Base-by-base conservation (phyloP, 2,113 vertebrate genomes). In the Mionectes macconnelli region DNA sequence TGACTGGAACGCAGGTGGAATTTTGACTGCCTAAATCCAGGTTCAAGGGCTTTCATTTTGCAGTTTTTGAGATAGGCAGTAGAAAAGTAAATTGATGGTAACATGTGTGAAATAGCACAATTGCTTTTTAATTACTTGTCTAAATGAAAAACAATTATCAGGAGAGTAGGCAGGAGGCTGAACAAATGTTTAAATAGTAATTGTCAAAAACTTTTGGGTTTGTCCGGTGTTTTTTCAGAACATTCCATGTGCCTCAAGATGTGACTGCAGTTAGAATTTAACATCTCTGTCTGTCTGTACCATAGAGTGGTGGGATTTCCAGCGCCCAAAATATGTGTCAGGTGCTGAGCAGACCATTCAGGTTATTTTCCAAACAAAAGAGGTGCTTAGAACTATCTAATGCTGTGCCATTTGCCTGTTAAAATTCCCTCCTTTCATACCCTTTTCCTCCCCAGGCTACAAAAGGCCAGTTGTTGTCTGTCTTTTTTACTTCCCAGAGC, bases 71-170 rank as follows among this genome's bases (percentile, higher is more conserved):
- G 80, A 67, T 72, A 59, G 0, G 39, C 66, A 27, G 68, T 40
- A 45, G 73, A 56, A 84, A 89, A 93, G 39, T 56, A 53, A 88
- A 89, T 86, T 63, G 66, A 44, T 93, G 59, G 82, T 66, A 95
- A 74, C 53, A 52, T 5, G 0, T 88, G 68, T 87, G 44, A 94
- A 96, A 95, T 73, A 69, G 28, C 84, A 62, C 89, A 95, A 89
- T 91, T 95, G 81, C 89, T 89, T 95, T 94, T 97, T 95, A 96
- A 96, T 96, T 97, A 95, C 91, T 87, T 72, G 23, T 78, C 53
- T 96, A 82, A 95, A 95, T 95, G 87, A 70, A 70, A 91, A 92
- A 53, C 89, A 87, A 62, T 94, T 89, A 85, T 45, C 7, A 2
- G 53, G 77, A 82, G 77, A 73, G 73, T 56, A 89, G 70, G 66